phyloP scores from a whole-genome alignment of 2,797 vertebrate genomes.

The Tolypeutes matacus region DNA sequence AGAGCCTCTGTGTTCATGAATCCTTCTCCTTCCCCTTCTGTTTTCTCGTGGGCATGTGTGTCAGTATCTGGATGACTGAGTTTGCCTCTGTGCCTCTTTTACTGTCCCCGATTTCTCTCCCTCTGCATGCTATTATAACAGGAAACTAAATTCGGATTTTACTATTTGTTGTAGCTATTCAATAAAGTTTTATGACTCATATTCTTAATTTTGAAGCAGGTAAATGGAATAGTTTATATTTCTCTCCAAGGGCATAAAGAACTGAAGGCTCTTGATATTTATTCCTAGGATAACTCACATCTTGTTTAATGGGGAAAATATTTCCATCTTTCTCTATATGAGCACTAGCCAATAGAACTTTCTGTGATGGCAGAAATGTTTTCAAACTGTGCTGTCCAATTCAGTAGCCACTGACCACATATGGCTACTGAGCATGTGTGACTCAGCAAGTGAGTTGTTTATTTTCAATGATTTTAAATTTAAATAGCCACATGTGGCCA shows the following conservation, averaged over 20 bases:
- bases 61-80: neutral
- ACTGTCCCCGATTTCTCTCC: neutral
- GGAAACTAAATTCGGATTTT: constrained; percentile 59
- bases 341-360: neutral
- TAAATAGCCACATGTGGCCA: constrained; percentile 1
- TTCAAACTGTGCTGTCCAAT: constrained; percentile 10
- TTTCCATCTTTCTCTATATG: constrained; percentile 15
- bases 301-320: constrained; percentile 14
- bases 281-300: constrained; percentile 55
- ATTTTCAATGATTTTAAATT: constrained; percentile 45
- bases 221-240: constrained; percentile 64
- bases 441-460: constrained; percentile 43
- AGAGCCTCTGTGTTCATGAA: neutral
- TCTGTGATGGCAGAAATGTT: neutral
- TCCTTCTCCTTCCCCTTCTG: neutral
- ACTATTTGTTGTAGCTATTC: constrained; percentile 60
- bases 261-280: constrained; percentile 65
- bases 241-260: constrained; percentile 64
- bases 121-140: constrained; percentile 36
- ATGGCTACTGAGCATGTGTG: neutral
- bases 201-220: constrained; percentile 74
- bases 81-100: neutral
- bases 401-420: neutral
- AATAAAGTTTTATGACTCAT: constrained; percentile 69
- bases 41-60: neutral